These are phyloP conservation scores for Pachycephus smyrnensis DNA, from an alignment of 2,888 invertebrate species.

Conservation along the genomic window DNA sequence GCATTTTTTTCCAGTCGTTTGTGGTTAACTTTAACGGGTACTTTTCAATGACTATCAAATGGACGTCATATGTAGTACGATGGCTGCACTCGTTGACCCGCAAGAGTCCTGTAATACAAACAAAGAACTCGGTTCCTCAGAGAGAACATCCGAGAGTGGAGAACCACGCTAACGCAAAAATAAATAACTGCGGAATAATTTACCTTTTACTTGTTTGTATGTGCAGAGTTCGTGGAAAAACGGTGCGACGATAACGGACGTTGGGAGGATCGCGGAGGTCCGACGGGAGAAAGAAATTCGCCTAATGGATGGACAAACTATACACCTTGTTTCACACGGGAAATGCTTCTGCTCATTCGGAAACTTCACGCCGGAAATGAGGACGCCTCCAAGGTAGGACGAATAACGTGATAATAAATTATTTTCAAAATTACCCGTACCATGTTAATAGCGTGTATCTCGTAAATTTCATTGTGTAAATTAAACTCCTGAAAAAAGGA, in stretches of 20 bases:
- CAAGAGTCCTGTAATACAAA: background rate
- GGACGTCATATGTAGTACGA: no score
- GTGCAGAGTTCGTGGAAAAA: slow-evolving; percentile 78
- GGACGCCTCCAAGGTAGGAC: slow-evolving; percentile 67
- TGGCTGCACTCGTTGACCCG: no score
- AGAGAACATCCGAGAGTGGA: background rate
- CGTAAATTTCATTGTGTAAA: background rate
- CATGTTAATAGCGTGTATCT: background rate
- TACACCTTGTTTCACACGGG: slow-evolving; percentile 80
- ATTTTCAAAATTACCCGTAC: background rate
- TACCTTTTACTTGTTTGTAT: slow-evolving; percentile 14
- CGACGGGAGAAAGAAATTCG: slow-evolving; percentile 50
- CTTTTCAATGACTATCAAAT: background rate
- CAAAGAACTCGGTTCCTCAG: background rate
- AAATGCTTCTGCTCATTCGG: slow-evolving; percentile 75
- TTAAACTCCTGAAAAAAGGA: background rate
- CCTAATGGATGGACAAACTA: slow-evolving; percentile 85
- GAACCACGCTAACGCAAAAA: background rate
- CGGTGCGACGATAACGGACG: slow-evolving; percentile 76
- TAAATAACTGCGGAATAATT: background rate
- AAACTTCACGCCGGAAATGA: slow-evolving; percentile 73
- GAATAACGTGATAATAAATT: background rate
- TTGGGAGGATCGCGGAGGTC: slow-evolving; percentile 74
- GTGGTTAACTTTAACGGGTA: background rate
- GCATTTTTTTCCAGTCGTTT: background rate